Base-by-base conservation (phyloP, 2,113 vertebrate genomes). In the Sphyrna mokarran region DNA sequence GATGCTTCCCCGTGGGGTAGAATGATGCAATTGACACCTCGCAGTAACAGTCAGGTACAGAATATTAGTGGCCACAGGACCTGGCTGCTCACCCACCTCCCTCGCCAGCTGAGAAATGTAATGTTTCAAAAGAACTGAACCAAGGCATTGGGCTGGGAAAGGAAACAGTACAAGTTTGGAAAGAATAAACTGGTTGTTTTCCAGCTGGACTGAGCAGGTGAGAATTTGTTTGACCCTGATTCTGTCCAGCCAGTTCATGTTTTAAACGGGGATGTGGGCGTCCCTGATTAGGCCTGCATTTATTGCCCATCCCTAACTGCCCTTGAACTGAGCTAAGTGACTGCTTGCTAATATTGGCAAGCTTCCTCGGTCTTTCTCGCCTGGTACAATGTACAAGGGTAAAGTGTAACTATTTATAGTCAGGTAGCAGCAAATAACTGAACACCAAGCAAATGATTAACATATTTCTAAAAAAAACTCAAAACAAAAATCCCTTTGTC, bases 381-480 rank as follows among this genome's bases (percentile, higher is more conserved):
- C 91, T 94, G 91, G n/a, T 68, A 40, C 63, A 94, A 94, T 33
- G 29, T 90, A 33, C 87, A 94, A 69, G 61, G 91, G 66, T 66
- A 93, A 94, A 68, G 63, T 94, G 91, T 68, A 37, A 69, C 61
- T 66, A 94, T 69, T 70, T 94, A 63, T 43, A 69, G 18, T 70
- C 2, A 20, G 20, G 18, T 43, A 37, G n/a, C 90, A 68, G 90
- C 14, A 93, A 68, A 43, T 66, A 43, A 43, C 58, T 90, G 48
- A 90, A 61, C 87, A 33, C 43, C 87, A 90, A 90, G 87, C 87
- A 90, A 90, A 90, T 90, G 48, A 90, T 90, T 90, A 90, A 90
- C 87, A 90, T 94, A 83, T 83, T 83, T 80, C 1, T 26, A 93
- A 43, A 70, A 69, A 69, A 37, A 26, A 26, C 91, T 94, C 91